Base-by-base conservation (phyloP, 2,888 invertebrate species). In the Pherbina coryleti region DNA sequence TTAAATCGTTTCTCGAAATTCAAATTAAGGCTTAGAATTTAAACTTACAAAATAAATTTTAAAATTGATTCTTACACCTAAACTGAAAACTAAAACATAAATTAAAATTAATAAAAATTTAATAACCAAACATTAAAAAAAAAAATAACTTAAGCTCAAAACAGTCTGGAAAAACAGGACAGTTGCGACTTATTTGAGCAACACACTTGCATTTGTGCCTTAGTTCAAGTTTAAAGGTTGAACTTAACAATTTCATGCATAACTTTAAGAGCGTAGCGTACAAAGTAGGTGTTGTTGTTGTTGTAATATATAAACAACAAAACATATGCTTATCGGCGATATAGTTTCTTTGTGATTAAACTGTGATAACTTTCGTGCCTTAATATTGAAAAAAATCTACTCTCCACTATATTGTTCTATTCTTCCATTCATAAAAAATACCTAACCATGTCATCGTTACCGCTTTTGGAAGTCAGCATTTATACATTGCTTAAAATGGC, bases 401-500 rank as follows among this genome's bases (percentile, higher is more conserved):
- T 60, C 14, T 22, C 1, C 8, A 28, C 57, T 22, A 8, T 60
- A 9, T 9, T 60, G 19, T 22, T 60, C 57, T 19, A 19, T 3
- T 60, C 0, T 60, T 60, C 25, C 9, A 5, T 22, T 3, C 2
- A 19, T n/a, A 11, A 28, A 25, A 11, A 8, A 25, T 60, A 8
- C 25, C 3, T 60, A 25, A 28, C 22, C 11, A 28, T 25, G 19
- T 8, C 57, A 9, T 31, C 11, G n/a, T 64, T n/a, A 14, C 76
- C 34, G 70, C 8, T 76, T 31, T 51, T 83, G 82, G 86, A 86
- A 81, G 19, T 83, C 22, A 84, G 81, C 79, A 82, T 86, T 78
- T 85, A 82, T 51, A 83, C 82, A 19, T 60, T 85, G 74, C 82
- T 88, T 22, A 84, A 83, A 75, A 86, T 88, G 84, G 84, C 85